These are phyloP conservation scores for Sebastolobus alascanus DNA, from an alignment of 2,797 vertebrate species.

Conservation along the genomic window DNA sequence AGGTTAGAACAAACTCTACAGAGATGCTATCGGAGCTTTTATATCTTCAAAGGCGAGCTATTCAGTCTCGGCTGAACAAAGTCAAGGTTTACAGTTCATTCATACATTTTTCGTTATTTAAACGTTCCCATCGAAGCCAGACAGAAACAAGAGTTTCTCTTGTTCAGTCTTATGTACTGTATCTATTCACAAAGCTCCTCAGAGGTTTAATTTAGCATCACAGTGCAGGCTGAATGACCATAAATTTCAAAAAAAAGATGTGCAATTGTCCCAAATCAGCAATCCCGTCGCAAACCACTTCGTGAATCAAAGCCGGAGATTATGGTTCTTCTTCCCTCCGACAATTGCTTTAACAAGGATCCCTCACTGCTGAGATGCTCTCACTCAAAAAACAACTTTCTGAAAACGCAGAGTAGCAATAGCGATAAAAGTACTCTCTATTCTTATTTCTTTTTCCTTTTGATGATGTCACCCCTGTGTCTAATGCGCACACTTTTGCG, in stretches of 20 bases:
- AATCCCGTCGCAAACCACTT: constrained; percentile 43
- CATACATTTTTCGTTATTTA: constrained; percentile 8
- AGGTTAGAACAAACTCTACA: constrained; percentile 52
- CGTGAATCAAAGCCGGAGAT: constrained; percentile 58
- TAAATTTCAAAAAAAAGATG: constrained; percentile 51
- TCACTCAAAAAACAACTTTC: constrained; percentile 38
- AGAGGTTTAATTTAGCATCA: constrained; percentile 53
- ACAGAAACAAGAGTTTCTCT: background rate
- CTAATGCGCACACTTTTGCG: constrained; percentile 8
- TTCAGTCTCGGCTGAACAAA: constrained; percentile 30
- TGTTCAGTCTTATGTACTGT: constrained; percentile 9
- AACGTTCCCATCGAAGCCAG: background rate
- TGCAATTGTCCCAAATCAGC: constrained; percentile 59
- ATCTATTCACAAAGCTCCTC: constrained; percentile 55
- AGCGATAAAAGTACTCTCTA: constrained; percentile 13
- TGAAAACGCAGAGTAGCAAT: constrained; percentile 17
- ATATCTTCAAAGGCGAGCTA: constrained; percentile 59
- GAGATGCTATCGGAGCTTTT: constrained; percentile 41
- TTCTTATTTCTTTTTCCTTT: constrained; percentile 23
- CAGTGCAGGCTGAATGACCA: constrained; percentile 31
- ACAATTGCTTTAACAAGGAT: constrained; percentile 41
- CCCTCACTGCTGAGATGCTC: constrained; percentile 27
- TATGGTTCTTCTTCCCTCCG: constrained; percentile 35
- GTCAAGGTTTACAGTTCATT: constrained; percentile 34
- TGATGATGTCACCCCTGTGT: constrained; percentile 38